phyloP scores from a whole-genome alignment of 2,113 vertebrate genomes.

The Notechis scutatus region DNA sequence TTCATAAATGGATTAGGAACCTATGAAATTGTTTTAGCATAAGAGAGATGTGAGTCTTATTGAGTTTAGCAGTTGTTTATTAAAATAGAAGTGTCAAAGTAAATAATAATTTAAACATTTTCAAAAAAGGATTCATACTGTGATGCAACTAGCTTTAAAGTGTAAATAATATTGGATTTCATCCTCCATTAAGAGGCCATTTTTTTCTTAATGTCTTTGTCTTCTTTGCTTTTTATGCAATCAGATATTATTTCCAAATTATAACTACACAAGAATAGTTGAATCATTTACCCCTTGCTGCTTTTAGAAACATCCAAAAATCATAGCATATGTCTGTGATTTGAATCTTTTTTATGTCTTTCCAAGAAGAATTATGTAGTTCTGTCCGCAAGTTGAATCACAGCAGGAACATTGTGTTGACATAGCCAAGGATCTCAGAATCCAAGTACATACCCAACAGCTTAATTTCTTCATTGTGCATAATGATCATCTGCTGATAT shows the following conservation, averaged over 20 bases:
- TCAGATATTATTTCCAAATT: slow-evolving; percentile 40
- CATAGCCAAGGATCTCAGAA: slow-evolving; percentile 35
- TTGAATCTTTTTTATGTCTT: slow-evolving; percentile 50
- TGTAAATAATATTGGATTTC: not conserved
- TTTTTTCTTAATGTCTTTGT: slow-evolving; percentile 4
- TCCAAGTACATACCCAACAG: slow-evolving; percentile 33
- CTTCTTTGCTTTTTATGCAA: slow-evolving; percentile 28
- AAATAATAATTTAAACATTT: not conserved
- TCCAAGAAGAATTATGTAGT: slow-evolving; percentile 33
- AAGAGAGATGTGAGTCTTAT: not conserved
- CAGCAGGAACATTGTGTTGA: not conserved
- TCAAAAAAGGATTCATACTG: not conserved
- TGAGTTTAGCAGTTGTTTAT: not conserved
- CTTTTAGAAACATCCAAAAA: slow-evolving; percentile 38
- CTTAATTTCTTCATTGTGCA: slow-evolving; percentile 29
- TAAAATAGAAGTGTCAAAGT: not conserved
- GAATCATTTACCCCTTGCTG: slow-evolving; percentile 35
- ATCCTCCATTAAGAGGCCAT: not conserved
- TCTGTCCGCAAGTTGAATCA: slow-evolving; percentile 23
- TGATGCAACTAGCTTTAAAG: not conserved
- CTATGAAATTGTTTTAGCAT: not conserved
- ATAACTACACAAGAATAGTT: slow-evolving; percentile 40
- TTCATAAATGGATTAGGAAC: not conserved
- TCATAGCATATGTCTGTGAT: slow-evolving; percentile 56
- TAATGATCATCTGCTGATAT: not conserved